Evolutionary conservation across 2,113 vertebrate species (phyloP), one percentile per base, ranked within the genome.

Genomic region (Fregata magnificens): DNA sequence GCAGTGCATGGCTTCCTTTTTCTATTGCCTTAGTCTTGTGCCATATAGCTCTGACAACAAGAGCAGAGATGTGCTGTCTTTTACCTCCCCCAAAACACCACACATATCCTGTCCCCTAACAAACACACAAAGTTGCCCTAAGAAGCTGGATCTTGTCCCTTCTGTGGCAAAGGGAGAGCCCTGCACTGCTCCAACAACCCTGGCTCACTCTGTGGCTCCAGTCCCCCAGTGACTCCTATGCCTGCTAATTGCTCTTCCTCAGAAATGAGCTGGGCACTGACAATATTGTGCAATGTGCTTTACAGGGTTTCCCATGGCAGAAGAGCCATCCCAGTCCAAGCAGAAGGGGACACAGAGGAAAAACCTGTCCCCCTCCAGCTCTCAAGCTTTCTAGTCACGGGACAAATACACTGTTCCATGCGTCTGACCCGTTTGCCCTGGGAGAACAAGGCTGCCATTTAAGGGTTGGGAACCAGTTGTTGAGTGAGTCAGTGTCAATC

Each of bases 401-500:
- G 89, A 63, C 70, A 70, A 77, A 53, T 67, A 56, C 28, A 13
- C 49, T 58, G 28, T 38, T 88, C 40, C 15, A 4, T 62, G 61
- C 4, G 1, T 78, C 66, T 92, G 62, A 88, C 82, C 77, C 1
- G 0, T 71, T 25, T 93, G 79, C 58, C 82, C 85, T 50, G 71
- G 44, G 93, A 96, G 95, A 91, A 93, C 36, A 82, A 78, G 77
- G 65, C 66, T 90, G 34, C 78, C 82, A 83, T 96, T 90, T 74
- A 86, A 79, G 58, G 63, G 29, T 21, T 96, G 92, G 84, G 81
- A 96, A 78, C 67, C 55, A 86, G 86, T 80, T 91, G 94, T 36
- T 66, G 84, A 86, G 47, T 96, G 93, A 96, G 92, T 96, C 96
- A 94, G 74, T 95, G 87, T 96, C 94, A 95, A 88, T 90, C 94